Evolutionary conservation across 2,113 vertebrate genomes (phyloP).

Genomic region (Columbina picui): DNA sequence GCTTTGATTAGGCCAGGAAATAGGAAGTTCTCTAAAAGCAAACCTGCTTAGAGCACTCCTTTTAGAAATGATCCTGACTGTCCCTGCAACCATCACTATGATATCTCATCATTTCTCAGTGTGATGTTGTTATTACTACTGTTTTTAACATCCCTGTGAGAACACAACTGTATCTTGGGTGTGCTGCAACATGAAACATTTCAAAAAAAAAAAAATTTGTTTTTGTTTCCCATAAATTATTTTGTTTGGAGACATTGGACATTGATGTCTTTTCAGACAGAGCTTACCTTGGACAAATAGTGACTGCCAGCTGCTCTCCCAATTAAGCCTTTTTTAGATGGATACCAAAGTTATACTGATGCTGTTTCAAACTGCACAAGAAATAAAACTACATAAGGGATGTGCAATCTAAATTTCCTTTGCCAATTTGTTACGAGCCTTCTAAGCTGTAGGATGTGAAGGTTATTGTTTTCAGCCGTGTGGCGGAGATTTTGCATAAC

Average conservation of each 20-base stretch:
- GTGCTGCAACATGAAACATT: neutral
- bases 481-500: neutral
- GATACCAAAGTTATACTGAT: slow-evolving; percentile 47
- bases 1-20: neutral
- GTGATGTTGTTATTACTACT: neutral
- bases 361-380: slow-evolving; percentile 12
- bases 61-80: neutral
- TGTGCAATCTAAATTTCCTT: slow-evolving; percentile 25
- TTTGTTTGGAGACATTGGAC: neutral
- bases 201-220: neutral
- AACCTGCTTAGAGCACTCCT: neutral
- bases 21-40: neutral
- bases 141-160: neutral
- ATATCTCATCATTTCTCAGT: neutral
- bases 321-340: neutral
- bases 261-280: neutral
- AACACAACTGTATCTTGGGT: neutral
- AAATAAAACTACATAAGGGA: slow-evolving; percentile 9
- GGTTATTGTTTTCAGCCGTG: neutral
- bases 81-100: neutral
- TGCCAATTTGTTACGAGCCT: neutral
- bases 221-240: neutral
- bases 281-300: neutral
- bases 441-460: neutral
- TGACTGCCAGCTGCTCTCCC: neutral